phyloP scores from a whole-genome alignment of 2,113 vertebrate genomes.

The Oenanthe melanoleuca region DNA sequence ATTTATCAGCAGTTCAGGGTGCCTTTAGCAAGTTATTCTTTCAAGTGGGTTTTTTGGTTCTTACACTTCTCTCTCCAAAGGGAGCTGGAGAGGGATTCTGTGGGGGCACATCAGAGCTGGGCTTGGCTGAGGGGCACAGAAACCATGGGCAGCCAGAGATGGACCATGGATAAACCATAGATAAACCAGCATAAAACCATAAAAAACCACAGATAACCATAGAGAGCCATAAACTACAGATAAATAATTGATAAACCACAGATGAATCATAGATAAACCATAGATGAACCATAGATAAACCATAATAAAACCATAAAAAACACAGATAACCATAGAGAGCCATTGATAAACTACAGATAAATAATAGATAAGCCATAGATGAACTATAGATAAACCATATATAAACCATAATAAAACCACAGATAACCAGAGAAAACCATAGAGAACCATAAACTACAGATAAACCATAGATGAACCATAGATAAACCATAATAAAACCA shows the following conservation, averaged over 20 bases:
- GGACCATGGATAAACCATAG: too few relatives aligned
- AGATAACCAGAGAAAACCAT: fast-evolving
- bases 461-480: too few relatives aligned
- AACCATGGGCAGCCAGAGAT: neutral
- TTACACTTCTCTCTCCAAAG: neutral
- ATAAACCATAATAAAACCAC: neutral
- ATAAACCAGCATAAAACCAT: too few relatives aligned
- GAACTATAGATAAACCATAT: neutral
- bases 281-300: too few relatives aligned
- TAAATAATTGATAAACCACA: neutral
- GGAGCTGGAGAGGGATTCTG: neutral
- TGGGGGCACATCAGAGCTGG: neutral
- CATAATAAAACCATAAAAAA: too few relatives aligned
- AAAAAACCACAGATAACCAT: too few relatives aligned
- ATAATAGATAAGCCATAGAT: neutral
- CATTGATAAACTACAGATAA: neutral
- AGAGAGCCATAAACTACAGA: too few relatives aligned
- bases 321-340: neutral
- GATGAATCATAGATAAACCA: too few relatives aligned
- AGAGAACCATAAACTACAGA: neutral
- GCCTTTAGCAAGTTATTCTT: neutral
- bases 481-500: neutral
- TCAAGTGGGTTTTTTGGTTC: neutral
- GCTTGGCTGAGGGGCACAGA: neutral
- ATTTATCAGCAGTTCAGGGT: neutral